Evolutionary conservation across 2,888 invertebrate species (phyloP).

Genomic region (Lottia scabra): DNA sequence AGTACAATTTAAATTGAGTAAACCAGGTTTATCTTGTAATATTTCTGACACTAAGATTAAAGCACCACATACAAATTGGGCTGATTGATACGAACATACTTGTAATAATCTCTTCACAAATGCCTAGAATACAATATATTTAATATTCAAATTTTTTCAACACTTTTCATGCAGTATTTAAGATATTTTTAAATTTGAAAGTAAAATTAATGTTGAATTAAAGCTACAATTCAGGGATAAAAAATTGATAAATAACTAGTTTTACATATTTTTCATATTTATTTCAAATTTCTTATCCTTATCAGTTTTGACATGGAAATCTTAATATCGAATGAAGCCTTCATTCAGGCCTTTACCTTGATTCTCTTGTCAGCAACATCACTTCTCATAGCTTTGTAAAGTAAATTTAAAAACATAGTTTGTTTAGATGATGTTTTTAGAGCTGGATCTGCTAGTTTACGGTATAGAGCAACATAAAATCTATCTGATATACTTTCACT

Average conservation of each 20-base stretch:
- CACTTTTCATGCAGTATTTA: too few relatives aligned
- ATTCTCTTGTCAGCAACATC: constrained; percentile 81
- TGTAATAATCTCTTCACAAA: constrained; percentile 88
- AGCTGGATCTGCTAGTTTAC: constrained; percentile 84
- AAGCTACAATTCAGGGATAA: too few relatives aligned
- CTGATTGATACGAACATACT: constrained; percentile 74
- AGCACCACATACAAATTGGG: constrained; percentile 85
- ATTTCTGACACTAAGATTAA: constrained; percentile 82
- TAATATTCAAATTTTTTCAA: too few relatives aligned
- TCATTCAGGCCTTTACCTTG: constrained; percentile 56
- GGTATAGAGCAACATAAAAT: constrained; percentile 87
- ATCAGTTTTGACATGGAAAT: too few relatives aligned
- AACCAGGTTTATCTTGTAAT: constrained; percentile 47
- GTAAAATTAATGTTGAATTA: too few relatives aligned
- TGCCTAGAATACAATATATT: constrained; percentile 71
- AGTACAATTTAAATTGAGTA: constrained; percentile 46
- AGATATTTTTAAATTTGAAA: too few relatives aligned
- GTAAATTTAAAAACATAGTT: constrained; percentile 85
- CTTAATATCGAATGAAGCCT: too few relatives aligned
- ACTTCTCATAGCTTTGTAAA: constrained; percentile 85
- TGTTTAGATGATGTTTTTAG: constrained; percentile 72
- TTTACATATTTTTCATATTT: too few relatives aligned
- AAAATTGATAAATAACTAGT: too few relatives aligned
- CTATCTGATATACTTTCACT: constrained; percentile 70
- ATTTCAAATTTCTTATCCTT: too few relatives aligned